phyloP scores from a whole-genome alignment of 1,140 invertebrate species.

The Wasmannia auropunctata region DNA sequence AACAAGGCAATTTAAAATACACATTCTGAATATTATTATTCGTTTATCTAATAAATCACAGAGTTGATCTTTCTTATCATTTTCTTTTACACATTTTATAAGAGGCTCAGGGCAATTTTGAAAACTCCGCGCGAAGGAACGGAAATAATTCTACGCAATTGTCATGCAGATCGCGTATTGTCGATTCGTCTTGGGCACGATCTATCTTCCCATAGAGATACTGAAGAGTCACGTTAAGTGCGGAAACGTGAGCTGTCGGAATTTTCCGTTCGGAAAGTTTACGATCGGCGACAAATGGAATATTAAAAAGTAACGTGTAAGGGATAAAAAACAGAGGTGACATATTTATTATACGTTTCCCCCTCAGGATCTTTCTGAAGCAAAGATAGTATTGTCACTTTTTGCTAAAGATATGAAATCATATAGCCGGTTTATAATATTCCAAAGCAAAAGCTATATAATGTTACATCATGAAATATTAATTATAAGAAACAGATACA shows the following conservation, averaged over 20 bases:
- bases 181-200: conserved; percentile 7
- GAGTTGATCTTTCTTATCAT: neutral
- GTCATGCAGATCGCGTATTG: conserved; percentile 20
- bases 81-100: neutral
- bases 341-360: neutral
- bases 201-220: conserved; percentile 13
- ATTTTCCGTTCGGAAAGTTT: conserved; percentile 8
- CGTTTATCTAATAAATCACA: neutral
- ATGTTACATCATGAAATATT: neutral
- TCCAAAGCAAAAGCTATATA: neutral
- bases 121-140: neutral
- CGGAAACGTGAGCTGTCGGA: conserved; percentile 9
- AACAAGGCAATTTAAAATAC: neutral
- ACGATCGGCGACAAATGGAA: neutral
- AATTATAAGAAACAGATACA: neutral
- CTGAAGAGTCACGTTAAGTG: neutral
- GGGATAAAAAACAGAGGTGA: neutral
- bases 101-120: neutral
- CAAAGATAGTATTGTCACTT: neutral
- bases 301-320: neutral
- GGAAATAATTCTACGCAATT: neutral
- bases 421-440: neutral
- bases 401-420: neutral
- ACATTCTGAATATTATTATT: neutral
- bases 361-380: neutral